Percentiles rank a stretch among this genome's conserved stretches.
Conservation (phyloP, 23 tunicate species). For the Trididemnum nubilum region DNA sequence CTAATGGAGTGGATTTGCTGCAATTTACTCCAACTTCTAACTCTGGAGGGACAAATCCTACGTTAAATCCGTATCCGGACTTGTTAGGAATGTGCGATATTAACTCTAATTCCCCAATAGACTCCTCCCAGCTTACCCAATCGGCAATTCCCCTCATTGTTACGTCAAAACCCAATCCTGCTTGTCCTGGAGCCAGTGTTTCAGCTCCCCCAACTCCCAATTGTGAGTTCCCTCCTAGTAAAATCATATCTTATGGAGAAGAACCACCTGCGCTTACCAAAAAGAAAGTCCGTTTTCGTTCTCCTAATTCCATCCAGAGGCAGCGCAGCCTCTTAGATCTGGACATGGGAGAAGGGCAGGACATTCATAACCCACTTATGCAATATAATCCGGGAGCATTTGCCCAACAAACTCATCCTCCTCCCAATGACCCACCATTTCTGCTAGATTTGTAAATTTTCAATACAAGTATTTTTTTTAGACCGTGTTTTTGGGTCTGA, state of each 20-base stretch:
- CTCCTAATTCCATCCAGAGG: neutral
- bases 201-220: neutral
- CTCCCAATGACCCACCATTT: no score
- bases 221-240: neutral
- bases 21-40: neutral
- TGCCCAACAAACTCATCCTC: no score
- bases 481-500: no score
- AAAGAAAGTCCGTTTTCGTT: conserved; percentile 20
- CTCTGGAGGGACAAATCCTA: no score
- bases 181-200: neutral
- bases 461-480: no score
- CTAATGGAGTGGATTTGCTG: neutral
- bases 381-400: conserved; percentile 70
- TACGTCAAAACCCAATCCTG: neutral
- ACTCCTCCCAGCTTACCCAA: neutral
- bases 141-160: neutral
- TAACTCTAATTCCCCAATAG: neutral
- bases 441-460: no score
- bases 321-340: conserved; percentile 55
- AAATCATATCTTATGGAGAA: neutral
- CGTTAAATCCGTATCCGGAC: neutral
- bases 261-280: conserved; percentile 28
- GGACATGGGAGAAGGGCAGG: conserved; percentile 83
- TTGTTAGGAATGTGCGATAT: neutral
- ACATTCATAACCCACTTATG: conserved; percentile 64